phyloP scores from a whole-genome alignment of 2,797 vertebrate genomes.

The Balearica regulorum region DNA sequence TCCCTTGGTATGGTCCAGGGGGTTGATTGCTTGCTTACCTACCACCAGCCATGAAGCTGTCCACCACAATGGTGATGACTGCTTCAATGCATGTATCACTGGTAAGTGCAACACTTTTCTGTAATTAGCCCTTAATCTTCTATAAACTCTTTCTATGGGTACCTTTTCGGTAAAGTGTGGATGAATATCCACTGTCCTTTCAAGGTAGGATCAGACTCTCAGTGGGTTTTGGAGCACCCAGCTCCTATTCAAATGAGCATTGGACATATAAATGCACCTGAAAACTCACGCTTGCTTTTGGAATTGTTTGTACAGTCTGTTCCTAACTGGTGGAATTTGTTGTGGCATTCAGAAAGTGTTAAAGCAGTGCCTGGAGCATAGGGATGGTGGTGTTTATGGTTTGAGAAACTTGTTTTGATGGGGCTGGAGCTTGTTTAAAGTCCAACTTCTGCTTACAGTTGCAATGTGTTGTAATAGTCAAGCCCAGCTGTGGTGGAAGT shows the following conservation, averaged over 20 bases:
- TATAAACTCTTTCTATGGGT: neutral
- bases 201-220: neutral
- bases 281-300: neutral
- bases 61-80: neutral
- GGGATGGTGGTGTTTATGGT: neutral
- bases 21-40: neutral
- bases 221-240: neutral
- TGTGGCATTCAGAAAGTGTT: neutral
- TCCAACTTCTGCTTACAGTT: neutral
- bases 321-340: neutral
- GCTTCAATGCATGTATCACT: neutral
- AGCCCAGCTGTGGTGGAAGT: neutral
- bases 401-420: neutral
- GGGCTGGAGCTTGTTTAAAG: neutral
- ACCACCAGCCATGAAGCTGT: neutral
- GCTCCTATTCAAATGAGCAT: neutral
- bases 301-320: neutral
- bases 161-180: neutral
- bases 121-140: neutral
- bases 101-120: neutral
- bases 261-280: neutral
- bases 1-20: neutral
- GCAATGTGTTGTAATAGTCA: neutral
- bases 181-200: neutral
- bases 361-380: neutral